Conservation (phyloP, 1,140 invertebrate genomes). For the Eurytemora carolleeae region DNA sequence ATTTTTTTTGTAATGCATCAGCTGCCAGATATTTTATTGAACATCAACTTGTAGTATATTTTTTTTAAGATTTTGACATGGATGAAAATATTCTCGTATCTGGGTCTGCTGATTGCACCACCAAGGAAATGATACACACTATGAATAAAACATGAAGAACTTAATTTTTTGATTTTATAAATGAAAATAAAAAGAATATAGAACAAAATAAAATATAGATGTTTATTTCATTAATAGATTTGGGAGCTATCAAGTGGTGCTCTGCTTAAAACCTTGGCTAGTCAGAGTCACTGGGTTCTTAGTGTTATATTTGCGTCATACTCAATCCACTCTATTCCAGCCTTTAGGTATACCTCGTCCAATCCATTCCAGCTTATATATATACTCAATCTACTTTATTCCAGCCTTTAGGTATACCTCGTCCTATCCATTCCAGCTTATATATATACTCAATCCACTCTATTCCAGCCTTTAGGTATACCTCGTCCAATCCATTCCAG, state of each 20-base stretch:
- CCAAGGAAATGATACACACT: too few relatives aligned
- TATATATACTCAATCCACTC: neutral
- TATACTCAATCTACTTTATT: neutral
- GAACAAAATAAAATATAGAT: neutral
- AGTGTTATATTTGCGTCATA: neutral
- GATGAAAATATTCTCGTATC: neutral
- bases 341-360: neutral
- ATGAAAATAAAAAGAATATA: too few relatives aligned
- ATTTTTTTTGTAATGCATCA: too few relatives aligned
- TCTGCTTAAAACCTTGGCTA: neutral
- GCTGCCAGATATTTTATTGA: too few relatives aligned
- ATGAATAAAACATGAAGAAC: too few relatives aligned
- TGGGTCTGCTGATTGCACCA: neutral
- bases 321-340: neutral
- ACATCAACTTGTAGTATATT: too few relatives aligned
- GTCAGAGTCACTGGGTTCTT: neutral
- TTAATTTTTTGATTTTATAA: too few relatives aligned
- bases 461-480: neutral
- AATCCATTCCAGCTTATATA: too few relatives aligned
- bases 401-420: neutral
- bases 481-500: too few relatives aligned
- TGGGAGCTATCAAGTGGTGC: neutral
- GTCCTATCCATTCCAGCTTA: too few relatives aligned
- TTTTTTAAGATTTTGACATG: neutral
- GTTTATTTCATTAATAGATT: neutral